Evolutionary conservation across 2,113 vertebrate species (phyloP).

Genomic region (Trochalopteron elliotii): DNA sequence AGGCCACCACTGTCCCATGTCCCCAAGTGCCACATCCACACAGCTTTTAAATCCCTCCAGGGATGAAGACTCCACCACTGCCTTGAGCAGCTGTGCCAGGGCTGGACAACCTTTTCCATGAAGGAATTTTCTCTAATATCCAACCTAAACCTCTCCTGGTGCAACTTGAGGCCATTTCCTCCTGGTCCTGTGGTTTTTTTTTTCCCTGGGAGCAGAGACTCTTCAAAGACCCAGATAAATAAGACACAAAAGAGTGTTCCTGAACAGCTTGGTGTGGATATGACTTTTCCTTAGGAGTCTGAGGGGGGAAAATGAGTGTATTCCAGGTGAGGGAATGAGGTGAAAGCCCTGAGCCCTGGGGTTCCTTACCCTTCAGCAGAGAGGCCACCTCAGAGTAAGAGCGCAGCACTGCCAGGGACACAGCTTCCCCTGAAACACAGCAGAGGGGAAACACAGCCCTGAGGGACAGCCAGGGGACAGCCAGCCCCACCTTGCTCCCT

Average conservation of each 20-base stretch:
- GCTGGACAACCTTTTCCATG: not conserved
- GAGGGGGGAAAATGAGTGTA: not conserved
- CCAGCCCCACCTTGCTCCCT: not conserved
- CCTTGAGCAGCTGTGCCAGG: not conserved
- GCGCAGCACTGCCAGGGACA: conserved; percentile 83
- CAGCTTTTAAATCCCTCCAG: not conserved
- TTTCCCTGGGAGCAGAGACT: not conserved
- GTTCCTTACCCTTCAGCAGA: conserved; percentile 80
- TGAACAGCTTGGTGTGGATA: not conserved
- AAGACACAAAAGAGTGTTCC: not conserved
- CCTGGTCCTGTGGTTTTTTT: no score
- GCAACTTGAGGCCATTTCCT: not conserved
- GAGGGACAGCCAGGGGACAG: not conserved
- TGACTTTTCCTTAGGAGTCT: not conserved
- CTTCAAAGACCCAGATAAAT: not conserved
- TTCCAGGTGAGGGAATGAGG: not conserved
- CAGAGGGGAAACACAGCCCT: not conserved
- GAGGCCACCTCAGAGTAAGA: conserved; percentile 81
- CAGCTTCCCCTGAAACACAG: conserved; percentile 86
- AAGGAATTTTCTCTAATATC: not conserved
- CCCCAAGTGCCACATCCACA: not conserved
- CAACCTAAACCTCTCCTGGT: not conserved
- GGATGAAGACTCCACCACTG: not conserved
- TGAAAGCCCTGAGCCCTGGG: not conserved
- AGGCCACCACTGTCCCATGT: not conserved